A percentile compares a stretch with the other conserved stretches of the same genome.
These are phyloP conservation scores for Sitobion miscanthi DNA, from an alignment of 1,140 invertebrate genomes.

Conservation along the genomic window DNA sequence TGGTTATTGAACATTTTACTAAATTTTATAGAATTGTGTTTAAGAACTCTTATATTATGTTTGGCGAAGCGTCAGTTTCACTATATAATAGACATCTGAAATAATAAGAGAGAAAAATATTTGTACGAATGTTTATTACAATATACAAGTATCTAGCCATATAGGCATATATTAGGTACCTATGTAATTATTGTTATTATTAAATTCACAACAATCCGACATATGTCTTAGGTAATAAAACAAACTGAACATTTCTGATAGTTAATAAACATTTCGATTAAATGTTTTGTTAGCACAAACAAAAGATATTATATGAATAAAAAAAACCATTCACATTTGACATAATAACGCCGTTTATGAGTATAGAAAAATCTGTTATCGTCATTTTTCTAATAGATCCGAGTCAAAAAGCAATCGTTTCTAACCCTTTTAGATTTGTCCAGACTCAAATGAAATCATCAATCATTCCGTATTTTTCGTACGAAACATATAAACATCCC, in stretches of 20 bases:
- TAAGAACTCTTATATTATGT: background rate
- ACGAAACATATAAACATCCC: background rate
- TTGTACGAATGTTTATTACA: too few species aligned
- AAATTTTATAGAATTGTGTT: background rate
- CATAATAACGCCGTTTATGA: background rate
- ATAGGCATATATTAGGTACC: background rate
- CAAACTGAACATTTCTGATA: background rate
- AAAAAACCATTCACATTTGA: constrained; percentile 15
- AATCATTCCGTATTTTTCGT: constrained; percentile 35
- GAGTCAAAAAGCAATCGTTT: constrained; percentile 30
- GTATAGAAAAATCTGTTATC: constrained; percentile 24
- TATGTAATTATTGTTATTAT: background rate
- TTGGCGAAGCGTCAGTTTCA: background rate
- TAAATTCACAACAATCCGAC: background rate
- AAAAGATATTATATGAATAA: background rate
- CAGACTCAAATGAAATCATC: constrained; percentile 21
- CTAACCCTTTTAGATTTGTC: constrained; percentile 42
- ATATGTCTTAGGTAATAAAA: background rate
- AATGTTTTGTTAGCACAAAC: constrained; percentile 1
- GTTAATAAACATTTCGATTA: constrained; percentile 7
- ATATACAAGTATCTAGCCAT: too few species aligned
- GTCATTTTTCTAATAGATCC: constrained; percentile 42
- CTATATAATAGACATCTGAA: background rate
- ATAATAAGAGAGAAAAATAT: too few species aligned
- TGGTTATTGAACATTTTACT: too few species aligned